Evolutionary conservation across 1,140 invertebrate genomes (phyloP).

Genomic region (Neodiprion fabricii): DNA sequence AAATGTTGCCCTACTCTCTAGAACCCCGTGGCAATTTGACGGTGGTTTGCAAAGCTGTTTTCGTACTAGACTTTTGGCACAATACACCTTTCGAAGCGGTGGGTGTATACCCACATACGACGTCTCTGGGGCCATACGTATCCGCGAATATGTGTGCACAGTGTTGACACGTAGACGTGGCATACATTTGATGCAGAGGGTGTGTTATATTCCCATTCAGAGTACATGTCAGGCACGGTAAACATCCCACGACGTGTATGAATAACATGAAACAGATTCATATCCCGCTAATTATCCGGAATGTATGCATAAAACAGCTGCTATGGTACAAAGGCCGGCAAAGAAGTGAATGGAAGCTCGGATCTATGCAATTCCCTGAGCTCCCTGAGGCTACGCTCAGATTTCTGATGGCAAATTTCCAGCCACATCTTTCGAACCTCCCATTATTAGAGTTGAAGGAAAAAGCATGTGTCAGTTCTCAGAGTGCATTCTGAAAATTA

Average conservation of each 20-base stretch:
- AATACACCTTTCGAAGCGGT: constrained; percentile 40
- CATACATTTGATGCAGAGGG: neutral
- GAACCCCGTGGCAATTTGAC: neutral
- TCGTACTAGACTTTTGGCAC: constrained; percentile 44
- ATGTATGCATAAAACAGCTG: constrained; percentile 28
- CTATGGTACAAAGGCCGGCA: constrained; percentile 19
- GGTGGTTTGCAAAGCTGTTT: constrained; percentile 45
- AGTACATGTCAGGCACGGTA: constrained; percentile 4
- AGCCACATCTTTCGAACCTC: neutral
- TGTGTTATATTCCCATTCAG: constrained; percentile 21
- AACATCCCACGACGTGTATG: constrained; percentile 21
- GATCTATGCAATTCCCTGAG: neutral
- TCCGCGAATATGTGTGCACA: neutral
- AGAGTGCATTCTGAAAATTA: too few relatives aligned
- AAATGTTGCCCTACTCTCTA: too few relatives aligned
- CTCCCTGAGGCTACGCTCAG: neutral
- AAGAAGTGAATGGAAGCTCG: constrained; percentile 29
- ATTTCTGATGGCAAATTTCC: neutral
- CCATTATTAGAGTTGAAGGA: too few relatives aligned
- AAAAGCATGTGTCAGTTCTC: too few relatives aligned
- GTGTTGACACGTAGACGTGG: neutral
- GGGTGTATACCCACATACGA: constrained; percentile 22
- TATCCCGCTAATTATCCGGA: constrained; percentile 37
- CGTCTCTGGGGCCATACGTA: constrained; percentile 24
- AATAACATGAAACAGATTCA: constrained; percentile 40